phyloP scores from a whole-genome alignment of 2,113 vertebrate genomes.

The Callorhinus ursinus region DNA sequence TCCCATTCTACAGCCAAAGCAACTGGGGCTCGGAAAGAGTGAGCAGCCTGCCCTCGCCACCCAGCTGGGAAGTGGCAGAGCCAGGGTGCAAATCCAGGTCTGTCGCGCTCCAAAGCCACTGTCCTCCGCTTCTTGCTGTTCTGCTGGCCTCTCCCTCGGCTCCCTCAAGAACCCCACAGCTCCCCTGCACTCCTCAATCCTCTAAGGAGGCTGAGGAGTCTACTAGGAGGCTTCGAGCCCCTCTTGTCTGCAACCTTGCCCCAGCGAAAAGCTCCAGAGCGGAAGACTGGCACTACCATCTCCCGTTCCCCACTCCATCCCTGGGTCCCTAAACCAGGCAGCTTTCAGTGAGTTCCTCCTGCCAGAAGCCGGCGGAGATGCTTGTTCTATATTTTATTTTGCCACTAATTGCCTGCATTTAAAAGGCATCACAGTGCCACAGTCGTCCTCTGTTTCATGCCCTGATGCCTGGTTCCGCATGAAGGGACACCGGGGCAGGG shows the following conservation, averaged over 20 bases:
- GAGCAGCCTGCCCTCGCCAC: background rate
- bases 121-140: background rate
- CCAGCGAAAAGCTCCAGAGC: background rate
- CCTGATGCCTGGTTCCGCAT: constrained; percentile 76
- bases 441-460: constrained; percentile 72
- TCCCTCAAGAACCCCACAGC: background rate
- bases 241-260: background rate
- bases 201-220: background rate
- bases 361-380: constrained; percentile 42
- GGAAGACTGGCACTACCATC: background rate
- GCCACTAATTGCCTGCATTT: constrained; percentile 78
- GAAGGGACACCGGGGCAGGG: constrained; percentile 67
- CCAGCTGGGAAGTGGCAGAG: background rate
- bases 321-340: background rate
- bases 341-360: constrained; percentile 24
- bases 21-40: constrained; percentile 3
- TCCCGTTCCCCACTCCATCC: background rate
- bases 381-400: constrained; percentile 73
- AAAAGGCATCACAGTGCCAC: constrained; percentile 70
- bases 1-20: constrained; percentile 18
- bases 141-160: background rate
- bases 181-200: background rate
- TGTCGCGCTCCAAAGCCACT: background rate
- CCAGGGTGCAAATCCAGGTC: background rate
- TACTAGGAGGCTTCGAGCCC: background rate